Evolutionary conservation across 2,888 invertebrate species (phyloP).

Genomic region (Rhabditoides inermis): DNA sequence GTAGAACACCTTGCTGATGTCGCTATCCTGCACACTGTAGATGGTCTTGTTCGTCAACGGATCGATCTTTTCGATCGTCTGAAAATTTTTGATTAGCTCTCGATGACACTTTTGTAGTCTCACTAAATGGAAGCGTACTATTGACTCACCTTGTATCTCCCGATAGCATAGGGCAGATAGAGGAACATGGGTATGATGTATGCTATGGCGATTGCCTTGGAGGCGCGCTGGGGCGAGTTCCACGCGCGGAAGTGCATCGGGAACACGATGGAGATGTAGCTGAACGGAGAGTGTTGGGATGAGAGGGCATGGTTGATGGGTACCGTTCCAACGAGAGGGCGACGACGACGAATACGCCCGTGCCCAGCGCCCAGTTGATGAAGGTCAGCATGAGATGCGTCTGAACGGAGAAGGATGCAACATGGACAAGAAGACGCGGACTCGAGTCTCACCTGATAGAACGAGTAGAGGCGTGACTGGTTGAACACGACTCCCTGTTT

Average conservation of each 20-base stretch:
- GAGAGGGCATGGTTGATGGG: background rate
- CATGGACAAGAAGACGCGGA: background rate
- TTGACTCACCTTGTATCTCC: conserved; percentile 25
- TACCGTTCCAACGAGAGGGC: conserved; percentile 46
- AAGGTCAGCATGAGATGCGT: conserved; percentile 48
- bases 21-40: conserved; percentile 34
- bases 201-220: conserved; percentile 41
- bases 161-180: conserved; percentile 49
- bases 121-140: background rate
- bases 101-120: too few species aligned
- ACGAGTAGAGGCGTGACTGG: background rate
- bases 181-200: conserved; percentile 42
- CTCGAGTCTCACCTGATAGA: background rate
- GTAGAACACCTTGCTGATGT: conserved; percentile 37
- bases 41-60: conserved; percentile 21
- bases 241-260: conserved; percentile 51
- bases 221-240: conserved; percentile 45
- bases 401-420: too few species aligned
- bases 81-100: background rate
- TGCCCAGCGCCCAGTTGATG: conserved; percentile 52
- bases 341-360: conserved; percentile 49
- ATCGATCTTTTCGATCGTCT: conserved; percentile 14
- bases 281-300: background rate
- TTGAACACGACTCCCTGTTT: too few species aligned
- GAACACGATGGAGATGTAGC: conserved; percentile 49